phyloP scores from a whole-genome alignment of 2,888 invertebrate species.

The Thymelicus sylvestris region DNA sequence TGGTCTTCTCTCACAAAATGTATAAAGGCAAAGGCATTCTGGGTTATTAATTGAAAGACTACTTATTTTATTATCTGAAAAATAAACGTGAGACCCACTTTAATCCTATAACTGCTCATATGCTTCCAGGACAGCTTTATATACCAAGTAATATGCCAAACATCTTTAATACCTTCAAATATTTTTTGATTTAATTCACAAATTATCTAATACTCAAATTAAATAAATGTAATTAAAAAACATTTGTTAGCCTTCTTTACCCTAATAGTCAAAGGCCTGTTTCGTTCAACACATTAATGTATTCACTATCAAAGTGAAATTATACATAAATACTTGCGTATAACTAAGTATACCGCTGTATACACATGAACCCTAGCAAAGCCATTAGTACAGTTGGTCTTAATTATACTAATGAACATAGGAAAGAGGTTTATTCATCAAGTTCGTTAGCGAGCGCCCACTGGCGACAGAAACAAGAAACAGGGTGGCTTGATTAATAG shows the following conservation, averaged over 20 bases:
- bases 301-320: not conserved
- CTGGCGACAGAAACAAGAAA: constrained; percentile 15
- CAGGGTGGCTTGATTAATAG: constrained; percentile 9
- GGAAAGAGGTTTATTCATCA: constrained; percentile 32
- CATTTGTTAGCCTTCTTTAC: not conserved
- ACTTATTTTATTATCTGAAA: no score
- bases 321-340: not conserved
- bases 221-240: no score
- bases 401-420: constrained; percentile 34
- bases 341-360: not conserved
- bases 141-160: no score
- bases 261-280: not conserved
- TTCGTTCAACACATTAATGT: not conserved
- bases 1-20: no score
- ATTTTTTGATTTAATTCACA: no score
- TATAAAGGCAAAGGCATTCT: no score
- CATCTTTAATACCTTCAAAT: no score
- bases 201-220: no score
- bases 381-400: constrained; percentile 24
- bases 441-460: constrained; percentile 32
- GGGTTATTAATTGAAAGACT: no score
- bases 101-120: no score
- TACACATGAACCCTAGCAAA: constrained; percentile 1
- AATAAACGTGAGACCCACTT: no score
- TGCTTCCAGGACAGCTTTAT: no score